Percentiles rank a stretch among this genome's conserved stretches.
These are phyloP conservation scores for Cecropterus lyciades DNA, from an alignment of 1,140 invertebrate species.

Conservation along the genomic window DNA sequence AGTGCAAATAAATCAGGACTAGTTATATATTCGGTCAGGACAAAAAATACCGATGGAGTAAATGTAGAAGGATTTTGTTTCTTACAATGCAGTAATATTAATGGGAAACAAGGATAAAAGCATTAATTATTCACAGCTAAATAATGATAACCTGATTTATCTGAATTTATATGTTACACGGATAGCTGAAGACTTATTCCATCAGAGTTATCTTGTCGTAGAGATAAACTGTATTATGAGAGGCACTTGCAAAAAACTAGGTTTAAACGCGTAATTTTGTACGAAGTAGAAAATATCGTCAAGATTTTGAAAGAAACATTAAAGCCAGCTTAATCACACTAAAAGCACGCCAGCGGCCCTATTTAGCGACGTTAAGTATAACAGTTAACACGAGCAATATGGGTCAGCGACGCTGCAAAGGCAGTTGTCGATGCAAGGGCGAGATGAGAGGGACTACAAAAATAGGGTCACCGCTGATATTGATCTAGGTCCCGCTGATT, in stretches of 20 bases:
- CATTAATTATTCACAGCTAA: no score
- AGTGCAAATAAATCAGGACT: background rate
- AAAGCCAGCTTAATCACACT: slow-evolving; percentile 26
- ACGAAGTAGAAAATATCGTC: background rate
- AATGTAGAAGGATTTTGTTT: background rate
- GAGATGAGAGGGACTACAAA: slow-evolving; percentile 47
- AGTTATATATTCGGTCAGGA: no score
- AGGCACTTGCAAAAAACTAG: background rate
- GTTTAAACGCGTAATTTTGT: slow-evolving; percentile 12
- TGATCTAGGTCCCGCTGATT: slow-evolving; percentile 32
- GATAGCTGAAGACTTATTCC: no score
- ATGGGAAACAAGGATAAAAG: no score
- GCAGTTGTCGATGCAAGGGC: slow-evolving; percentile 64
- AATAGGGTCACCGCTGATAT: slow-evolving; percentile 40
- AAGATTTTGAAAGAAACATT: slow-evolving; percentile 4
- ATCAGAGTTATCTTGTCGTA: background rate
- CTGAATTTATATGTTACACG: no score
- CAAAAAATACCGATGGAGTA: background rate
- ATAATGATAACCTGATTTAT: background rate
- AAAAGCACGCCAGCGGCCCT: slow-evolving; percentile 30
- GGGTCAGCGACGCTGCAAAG: slow-evolving; percentile 61
- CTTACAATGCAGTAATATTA: no score
- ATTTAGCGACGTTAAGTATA: slow-evolving; percentile 42
- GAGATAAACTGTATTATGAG: background rate
- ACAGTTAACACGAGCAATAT: slow-evolving; percentile 56